A percentile compares a stretch with the other conserved stretches of the same genome.
Conservation (phyloP, 1,140 invertebrate species). For the Penaeus vannamei region DNA sequence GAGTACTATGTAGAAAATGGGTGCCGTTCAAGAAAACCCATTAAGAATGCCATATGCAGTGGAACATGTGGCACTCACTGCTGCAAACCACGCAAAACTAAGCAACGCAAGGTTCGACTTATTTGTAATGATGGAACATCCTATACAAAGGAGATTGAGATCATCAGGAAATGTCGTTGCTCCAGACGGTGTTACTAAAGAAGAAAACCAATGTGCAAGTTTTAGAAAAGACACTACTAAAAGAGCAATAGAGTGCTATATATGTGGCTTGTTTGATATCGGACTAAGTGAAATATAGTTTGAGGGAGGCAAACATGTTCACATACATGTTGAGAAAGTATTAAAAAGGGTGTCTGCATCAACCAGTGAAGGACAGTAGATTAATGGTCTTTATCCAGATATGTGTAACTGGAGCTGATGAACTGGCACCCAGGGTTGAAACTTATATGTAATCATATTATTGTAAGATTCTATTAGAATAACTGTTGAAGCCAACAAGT, state of each 20-base stretch:
- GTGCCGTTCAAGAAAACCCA: slow-evolving; percentile 88
- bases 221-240: neutral
- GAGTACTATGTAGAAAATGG: slow-evolving; percentile 92
- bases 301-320: too few species aligned
- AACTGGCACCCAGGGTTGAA: too few species aligned
- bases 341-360: too few species aligned
- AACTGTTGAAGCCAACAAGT: slow-evolving; percentile 21
- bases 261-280: neutral
- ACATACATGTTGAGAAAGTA: too few species aligned
- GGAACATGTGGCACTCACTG: slow-evolving; percentile 81
- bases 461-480: neutral
- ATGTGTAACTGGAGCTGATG: too few species aligned
- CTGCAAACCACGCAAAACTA: slow-evolving; percentile 90
- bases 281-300: too few species aligned
- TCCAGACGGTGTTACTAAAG: slow-evolving; percentile 67
- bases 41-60: slow-evolving; percentile 90
- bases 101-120: slow-evolving; percentile 92
- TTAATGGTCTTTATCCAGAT: too few species aligned
- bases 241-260: neutral
- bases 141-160: slow-evolving; percentile 95
- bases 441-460: neutral
- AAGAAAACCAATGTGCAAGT: neutral
- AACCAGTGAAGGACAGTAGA: too few species aligned
- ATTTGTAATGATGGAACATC: slow-evolving; percentile 92
- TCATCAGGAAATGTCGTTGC: slow-evolving; percentile 89